A percentile compares a stretch with the other conserved stretches of the same genome.
These are phyloP conservation scores for Bombus fervidus DNA, from an alignment of 1,140 invertebrate species.

Conservation along the genomic window DNA sequence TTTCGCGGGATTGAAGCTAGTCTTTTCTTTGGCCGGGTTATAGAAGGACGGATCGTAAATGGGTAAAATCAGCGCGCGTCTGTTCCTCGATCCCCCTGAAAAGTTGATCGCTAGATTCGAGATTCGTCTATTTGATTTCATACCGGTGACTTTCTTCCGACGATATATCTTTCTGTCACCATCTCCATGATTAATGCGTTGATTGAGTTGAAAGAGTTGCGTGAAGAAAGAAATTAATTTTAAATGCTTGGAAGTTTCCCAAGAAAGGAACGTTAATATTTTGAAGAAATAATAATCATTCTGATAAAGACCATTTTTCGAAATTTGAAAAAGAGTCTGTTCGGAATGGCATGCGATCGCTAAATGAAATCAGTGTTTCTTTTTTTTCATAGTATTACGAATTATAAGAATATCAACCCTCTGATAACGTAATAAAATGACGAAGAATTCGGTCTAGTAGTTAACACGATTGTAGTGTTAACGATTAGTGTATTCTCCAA, in stretches of 20 bases:
- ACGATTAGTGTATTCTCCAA: neutral
- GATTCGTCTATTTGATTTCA: neutral
- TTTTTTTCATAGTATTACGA: neutral
- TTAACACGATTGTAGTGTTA: too few relatives aligned
- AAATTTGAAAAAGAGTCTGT: too few relatives aligned
- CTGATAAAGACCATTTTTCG: too few relatives aligned
- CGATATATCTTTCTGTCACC: neutral
- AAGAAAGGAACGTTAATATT: neutral
- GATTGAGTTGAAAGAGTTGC: too few relatives aligned
- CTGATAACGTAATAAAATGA: neutral
- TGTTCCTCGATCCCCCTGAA: neutral
- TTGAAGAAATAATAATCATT: neutral
- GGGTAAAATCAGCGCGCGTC: conserved; percentile 9
- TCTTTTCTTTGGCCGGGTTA: neutral
- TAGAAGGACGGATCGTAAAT: conserved; percentile 12
- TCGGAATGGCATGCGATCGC: neutral
- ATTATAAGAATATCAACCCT: neutral
- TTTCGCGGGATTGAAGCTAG: neutral
- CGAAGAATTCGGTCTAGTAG: too few relatives aligned
- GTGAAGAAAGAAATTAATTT: neutral
- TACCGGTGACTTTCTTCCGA: neutral
- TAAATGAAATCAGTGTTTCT: neutral
- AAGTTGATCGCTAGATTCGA: neutral
- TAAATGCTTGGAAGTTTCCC: neutral
- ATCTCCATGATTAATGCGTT: neutral